A percentile compares a stretch with the other conserved stretches of the same genome.
These are phyloP conservation scores for Erynnis tages DNA, from an alignment of 2,888 invertebrate genomes.

Conservation along the genomic window DNA sequence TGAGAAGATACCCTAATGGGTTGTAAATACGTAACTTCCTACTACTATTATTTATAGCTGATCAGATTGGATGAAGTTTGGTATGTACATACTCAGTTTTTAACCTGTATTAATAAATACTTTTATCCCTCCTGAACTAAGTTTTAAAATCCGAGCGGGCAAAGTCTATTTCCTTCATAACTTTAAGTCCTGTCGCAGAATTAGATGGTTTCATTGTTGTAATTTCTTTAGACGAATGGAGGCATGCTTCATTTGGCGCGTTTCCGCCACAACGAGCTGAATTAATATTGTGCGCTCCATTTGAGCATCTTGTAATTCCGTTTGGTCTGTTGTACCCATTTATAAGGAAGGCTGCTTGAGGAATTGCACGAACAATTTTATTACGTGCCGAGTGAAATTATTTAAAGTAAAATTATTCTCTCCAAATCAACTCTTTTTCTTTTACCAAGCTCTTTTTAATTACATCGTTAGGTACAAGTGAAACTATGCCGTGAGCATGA, in stretches of 20 bases:
- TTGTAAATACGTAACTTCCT: too few species aligned
- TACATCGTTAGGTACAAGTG: too few species aligned
- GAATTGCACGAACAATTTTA: slow-evolving; percentile 9
- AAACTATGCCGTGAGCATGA: too few species aligned
- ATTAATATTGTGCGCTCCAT: slow-evolving; percentile 26
- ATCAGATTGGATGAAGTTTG: too few species aligned
- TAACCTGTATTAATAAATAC: too few species aligned
- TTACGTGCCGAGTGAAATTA: not conserved
- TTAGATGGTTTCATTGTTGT: slow-evolving; percentile 30
- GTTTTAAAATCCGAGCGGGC: too few species aligned
- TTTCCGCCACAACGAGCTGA: slow-evolving; percentile 24
- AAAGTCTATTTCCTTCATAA: too few species aligned
- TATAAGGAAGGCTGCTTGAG: slow-evolving; percentile 20
- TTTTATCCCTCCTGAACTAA: too few species aligned
- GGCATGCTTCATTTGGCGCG: slow-evolving; percentile 23
- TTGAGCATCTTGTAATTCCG: slow-evolving; percentile 20
- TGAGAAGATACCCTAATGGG: too few species aligned
- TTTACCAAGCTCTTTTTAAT: not conserved
- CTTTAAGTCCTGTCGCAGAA: slow-evolving; percentile 34
- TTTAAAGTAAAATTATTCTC: not conserved
- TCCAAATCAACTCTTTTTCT: not conserved
- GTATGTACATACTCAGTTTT: too few species aligned
- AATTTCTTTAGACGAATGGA: slow-evolving; percentile 28
- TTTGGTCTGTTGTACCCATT: slow-evolving; percentile 20
- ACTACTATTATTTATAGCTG: too few species aligned